A percentile compares a stretch with the other conserved stretches of the same genome.
Evolutionary conservation across 2,113 vertebrate species (phyloP).

Genomic region (Enhydra lutris): DNA sequence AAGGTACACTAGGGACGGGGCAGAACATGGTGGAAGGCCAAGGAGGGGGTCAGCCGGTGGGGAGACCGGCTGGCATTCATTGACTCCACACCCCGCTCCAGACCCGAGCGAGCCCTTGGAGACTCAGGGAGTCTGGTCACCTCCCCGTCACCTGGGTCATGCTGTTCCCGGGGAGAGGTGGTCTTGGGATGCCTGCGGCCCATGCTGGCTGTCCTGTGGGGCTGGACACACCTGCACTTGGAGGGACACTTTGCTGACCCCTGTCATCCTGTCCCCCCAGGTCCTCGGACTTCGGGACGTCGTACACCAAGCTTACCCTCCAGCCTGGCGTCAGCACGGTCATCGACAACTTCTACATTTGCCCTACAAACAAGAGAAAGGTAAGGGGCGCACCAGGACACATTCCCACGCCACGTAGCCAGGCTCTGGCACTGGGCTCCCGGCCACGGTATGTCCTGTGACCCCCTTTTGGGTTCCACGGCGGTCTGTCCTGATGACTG

Average conservation of each 20-base stretch:
- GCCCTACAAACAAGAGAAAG: conserved; percentile 97
- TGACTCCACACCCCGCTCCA: accelerated
- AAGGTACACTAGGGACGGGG: accelerated
- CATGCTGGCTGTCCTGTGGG: accelerated
- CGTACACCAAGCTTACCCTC: conserved; percentile 95
- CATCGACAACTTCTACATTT: conserved; percentile 98
- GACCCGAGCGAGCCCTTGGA: accelerated
- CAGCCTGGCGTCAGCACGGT: conserved; percentile 93
- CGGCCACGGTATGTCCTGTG: accelerated
- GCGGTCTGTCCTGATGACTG: accelerated
- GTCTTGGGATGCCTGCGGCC: accelerated
- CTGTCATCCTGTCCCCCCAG: conserved; percentile 78
- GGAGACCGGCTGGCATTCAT: accelerated
- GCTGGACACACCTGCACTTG: accelerated
- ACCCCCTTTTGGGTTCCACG: accelerated
- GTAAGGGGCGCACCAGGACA: conserved; percentile 74
- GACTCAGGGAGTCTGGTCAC: not conserved
- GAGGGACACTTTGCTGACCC: not conserved
- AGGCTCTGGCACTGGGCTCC: accelerated
- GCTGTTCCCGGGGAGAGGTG: accelerated
- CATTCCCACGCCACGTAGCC: accelerated
- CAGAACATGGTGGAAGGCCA: accelerated
- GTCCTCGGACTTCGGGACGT: conserved; percentile 95
- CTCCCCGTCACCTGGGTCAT: not conserved
- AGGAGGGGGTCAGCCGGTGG: accelerated